Evolutionary conservation across 1,140 invertebrate species (phyloP).

Genomic region (Subanguina moxae): DNA sequence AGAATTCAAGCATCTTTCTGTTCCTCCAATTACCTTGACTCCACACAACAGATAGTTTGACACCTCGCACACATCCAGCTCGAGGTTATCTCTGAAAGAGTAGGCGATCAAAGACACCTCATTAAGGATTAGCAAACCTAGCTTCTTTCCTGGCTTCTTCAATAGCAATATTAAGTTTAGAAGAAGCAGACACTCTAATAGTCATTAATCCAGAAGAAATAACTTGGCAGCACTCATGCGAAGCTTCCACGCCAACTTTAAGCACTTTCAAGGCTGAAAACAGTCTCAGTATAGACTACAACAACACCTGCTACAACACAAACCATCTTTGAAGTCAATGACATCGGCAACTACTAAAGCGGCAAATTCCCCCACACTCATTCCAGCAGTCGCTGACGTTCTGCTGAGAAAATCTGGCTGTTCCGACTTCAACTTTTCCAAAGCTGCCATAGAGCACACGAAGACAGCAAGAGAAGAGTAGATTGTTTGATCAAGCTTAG

Average conservation of each 20-base stretch:
- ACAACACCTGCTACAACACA: slow-evolving; percentile 27
- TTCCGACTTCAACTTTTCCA: slow-evolving; percentile 69
- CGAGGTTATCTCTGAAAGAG: too few species aligned
- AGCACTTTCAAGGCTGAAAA: slow-evolving; percentile 68
- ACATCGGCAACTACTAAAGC: slow-evolving; percentile 82
- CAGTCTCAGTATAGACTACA: background rate
- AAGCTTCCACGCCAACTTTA: slow-evolving; percentile 74
- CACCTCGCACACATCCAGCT: slow-evolving; percentile 75
- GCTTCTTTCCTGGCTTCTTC: slow-evolving; percentile 38
- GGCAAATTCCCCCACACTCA: slow-evolving; percentile 88
- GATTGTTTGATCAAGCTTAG: slow-evolving; percentile 73
- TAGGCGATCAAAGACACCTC: too few species aligned
- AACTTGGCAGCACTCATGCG: slow-evolving; percentile 77
- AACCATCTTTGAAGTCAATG: slow-evolving; percentile 77
- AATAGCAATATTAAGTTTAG: slow-evolving; percentile 58
- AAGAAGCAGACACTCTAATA: slow-evolving; percentile 61
- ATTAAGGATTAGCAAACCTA: too few species aligned
- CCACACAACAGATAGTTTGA: slow-evolving; percentile 82
- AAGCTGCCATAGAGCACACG: slow-evolving; percentile 79
- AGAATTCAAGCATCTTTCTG: slow-evolving; percentile 59
- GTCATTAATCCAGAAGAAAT: slow-evolving; percentile 77
- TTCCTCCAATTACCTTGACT: slow-evolving; percentile 83
- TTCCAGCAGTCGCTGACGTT: slow-evolving; percentile 78
- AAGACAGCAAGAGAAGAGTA: slow-evolving; percentile 83
- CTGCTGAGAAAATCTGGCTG: slow-evolving; percentile 60